Conservation (phyloP, 2,113 vertebrate genomes). For the Hyaena hyaena region DNA sequence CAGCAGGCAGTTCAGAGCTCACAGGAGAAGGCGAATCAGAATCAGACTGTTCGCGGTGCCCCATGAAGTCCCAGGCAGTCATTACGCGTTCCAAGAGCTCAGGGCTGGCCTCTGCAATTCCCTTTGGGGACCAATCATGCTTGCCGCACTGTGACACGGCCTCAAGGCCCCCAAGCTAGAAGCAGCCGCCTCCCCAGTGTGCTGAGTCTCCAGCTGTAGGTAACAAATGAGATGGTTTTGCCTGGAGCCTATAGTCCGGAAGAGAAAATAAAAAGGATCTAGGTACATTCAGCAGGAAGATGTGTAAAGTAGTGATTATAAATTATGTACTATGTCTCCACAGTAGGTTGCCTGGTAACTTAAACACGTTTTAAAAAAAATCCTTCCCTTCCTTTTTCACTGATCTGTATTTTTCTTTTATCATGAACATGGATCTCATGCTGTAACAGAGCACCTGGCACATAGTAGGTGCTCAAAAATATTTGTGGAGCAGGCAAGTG, state of each 20-base stretch:
- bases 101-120: background rate
- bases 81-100: background rate
- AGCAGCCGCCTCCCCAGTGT: background rate
- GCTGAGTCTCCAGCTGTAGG: background rate
- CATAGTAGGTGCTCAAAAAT: background rate
- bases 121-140: background rate
- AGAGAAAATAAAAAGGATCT: background rate
- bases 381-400: background rate
- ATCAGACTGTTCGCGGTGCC: background rate
- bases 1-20: background rate
- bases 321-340: background rate
- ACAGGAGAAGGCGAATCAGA: background rate
- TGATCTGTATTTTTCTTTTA: background rate
- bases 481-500: background rate
- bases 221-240: slow-evolving; percentile 8
- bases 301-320: background rate
- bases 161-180: background rate
- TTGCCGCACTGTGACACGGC: background rate
- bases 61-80: background rate
- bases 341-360: background rate
- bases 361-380: background rate
- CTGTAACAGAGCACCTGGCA: background rate
- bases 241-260: background rate
- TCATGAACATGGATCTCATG: background rate
- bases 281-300: background rate